Evolutionary conservation across 23 tunicate genomes (phyloP), one percentile per base, ranked within the genome.

Genomic region (Halocynthia aurantium): DNA sequence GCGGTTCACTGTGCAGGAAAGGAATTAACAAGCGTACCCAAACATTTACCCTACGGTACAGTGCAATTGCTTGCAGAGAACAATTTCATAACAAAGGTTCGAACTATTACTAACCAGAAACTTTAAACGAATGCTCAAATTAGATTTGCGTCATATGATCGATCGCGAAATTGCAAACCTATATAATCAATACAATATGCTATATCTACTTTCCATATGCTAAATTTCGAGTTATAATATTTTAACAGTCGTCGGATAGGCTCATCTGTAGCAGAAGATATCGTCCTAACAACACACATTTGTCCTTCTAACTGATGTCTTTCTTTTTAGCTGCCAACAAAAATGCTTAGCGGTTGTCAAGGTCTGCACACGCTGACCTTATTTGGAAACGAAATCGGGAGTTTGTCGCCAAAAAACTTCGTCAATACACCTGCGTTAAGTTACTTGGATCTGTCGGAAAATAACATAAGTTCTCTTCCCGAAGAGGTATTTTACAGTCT

Each of bases 71-170:
- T 55, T 22, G 66, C 70, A 50, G 77, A 77, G 22, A 77, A 77
- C 69, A 84, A 84, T 56, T 17, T 11, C 22, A 84, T 84, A 7
- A 55, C 82, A 51, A n/a, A 81, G 71, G 88, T 84, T 57, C 57
- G 81, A 22, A 11, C 20, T 13, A 13, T 21, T 19, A 68, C 51
- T 71, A 54, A 50, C 60, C 0, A 21, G 0, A 15, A 71, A 71
- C 57, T 71, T 15, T 18, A 60, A n/a, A 31, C 44, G 44, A 31
- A 31, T 31, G 44, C 44, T 31, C 44, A 31, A 31, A 31, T 4
- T 31, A 31, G 44, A 1, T 31, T 31, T 31, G 44, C 44, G 44
- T 31, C 44, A 31, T 31, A 31, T 31, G 44, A 31, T 31, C 44
- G 44, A 31, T 31, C 44, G 44, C 44, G 4, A 1, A 31, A 31